These are phyloP conservation scores for Cephonodes hylas DNA, from an alignment of 2,888 invertebrate species.

Conservation along the genomic window DNA sequence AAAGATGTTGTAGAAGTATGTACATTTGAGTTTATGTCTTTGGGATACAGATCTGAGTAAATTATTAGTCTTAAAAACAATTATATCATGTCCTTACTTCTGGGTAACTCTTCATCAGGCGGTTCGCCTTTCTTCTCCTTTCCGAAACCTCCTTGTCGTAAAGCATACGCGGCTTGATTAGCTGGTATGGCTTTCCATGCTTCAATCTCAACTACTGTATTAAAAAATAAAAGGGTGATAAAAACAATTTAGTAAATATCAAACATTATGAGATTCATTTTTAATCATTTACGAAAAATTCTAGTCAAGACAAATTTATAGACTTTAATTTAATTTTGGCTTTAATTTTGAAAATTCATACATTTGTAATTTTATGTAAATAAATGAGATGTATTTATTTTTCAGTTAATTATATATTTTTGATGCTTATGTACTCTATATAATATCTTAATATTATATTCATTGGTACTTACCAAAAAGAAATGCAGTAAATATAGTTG, in stretches of 20 bases:
- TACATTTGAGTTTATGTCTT: no score
- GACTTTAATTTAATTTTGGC: no score
- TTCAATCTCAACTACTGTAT: conserved; percentile 4
- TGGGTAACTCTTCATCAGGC: conserved; percentile 36
- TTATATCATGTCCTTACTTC: conserved; percentile 37
- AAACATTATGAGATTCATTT: no score
- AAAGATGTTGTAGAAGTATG: no score
- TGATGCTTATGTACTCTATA: background rate
- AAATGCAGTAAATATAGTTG: background rate
- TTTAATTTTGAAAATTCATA: no score
- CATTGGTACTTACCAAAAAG: background rate
- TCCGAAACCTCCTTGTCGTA: conserved; percentile 19
- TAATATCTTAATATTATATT: background rate
- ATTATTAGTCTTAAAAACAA: background rate
- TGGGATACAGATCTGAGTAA: no score
- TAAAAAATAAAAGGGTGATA: no score
- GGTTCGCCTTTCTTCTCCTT: background rate
- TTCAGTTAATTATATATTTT: no score
- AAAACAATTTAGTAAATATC: no score
- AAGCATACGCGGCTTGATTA: conserved; percentile 48
- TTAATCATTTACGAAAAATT: no score
- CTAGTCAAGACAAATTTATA: no score
- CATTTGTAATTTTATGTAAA: no score
- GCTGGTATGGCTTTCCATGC: conserved; percentile 59
- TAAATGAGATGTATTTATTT: background rate